phyloP scores from a whole-genome alignment of 1,140 invertebrate species.

The Paralvinella palmiformis region DNA sequence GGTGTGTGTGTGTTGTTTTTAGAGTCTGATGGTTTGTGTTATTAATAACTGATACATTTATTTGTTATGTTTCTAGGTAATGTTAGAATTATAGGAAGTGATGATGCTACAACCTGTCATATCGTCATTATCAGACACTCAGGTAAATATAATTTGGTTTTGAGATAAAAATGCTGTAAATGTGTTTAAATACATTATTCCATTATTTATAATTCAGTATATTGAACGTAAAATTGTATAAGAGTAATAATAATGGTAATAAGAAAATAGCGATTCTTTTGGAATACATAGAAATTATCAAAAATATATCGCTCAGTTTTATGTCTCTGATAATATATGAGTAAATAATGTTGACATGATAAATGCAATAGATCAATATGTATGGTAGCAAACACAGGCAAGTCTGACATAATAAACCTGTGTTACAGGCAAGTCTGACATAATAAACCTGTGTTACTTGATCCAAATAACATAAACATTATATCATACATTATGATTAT shows the following conservation, averaged over 20 bases:
- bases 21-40: background rate
- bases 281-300: background rate
- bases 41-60: background rate
- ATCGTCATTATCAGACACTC: slow-evolving; percentile 85
- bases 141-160: slow-evolving; percentile 57
- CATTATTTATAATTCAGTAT: background rate
- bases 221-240: background rate
- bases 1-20: no score
- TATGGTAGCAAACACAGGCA: no score
- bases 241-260: background rate
- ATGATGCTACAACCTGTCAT: slow-evolving; percentile 89
- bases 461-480: no score
- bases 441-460: no score
- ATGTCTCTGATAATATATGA: no score
- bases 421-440: no score
- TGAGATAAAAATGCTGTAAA: background rate
- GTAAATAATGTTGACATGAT: no score
- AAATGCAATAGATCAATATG: no score
- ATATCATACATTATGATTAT: no score
- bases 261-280: background rate
- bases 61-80: slow-evolving; percentile 25
- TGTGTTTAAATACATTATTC: background rate
- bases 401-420: no score
- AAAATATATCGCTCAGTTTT: no score
- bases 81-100: slow-evolving; percentile 72